Conservation (phyloP, 1,140 invertebrate genomes). For the Drosophila varians region DNA sequence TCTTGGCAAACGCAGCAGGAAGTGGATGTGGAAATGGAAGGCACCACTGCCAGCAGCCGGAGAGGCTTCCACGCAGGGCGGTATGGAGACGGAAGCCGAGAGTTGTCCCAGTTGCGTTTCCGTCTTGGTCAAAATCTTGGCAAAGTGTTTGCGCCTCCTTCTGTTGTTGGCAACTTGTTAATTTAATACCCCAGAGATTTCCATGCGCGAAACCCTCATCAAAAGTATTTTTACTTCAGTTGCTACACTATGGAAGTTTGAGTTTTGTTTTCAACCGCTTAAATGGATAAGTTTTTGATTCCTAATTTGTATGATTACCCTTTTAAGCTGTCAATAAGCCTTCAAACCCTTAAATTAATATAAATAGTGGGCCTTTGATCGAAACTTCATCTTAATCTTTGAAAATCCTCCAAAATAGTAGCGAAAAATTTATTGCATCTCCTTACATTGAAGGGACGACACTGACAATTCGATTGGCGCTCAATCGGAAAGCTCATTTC, state of each 20-base stretch:
- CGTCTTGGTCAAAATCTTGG: constrained; percentile 53
- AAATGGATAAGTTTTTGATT: not conserved
- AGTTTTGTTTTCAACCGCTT: not conserved
- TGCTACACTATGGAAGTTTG: not conserved
- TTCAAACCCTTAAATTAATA: too few relatives aligned
- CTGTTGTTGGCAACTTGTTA: constrained; percentile 58
- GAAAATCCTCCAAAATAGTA: not conserved
- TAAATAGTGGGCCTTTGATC: too few relatives aligned
- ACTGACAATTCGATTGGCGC: constrained; percentile 35
- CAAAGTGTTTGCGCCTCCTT: constrained; percentile 33
- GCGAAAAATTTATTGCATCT: not conserved
- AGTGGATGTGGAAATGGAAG: constrained; percentile 15
- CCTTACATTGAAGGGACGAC: constrained; percentile 17
- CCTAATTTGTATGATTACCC: not conserved
- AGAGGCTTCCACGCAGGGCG: not conserved
- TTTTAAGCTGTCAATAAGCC: not conserved
- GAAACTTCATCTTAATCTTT: not conserved
- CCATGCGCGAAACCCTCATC: constrained; percentile 17
- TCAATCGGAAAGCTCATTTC: constrained; percentile 45
- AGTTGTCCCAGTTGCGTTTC: constrained; percentile 56
- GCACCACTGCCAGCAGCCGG: constrained; percentile 33
- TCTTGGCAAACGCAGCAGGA: constrained; percentile 65
- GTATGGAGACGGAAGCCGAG: constrained; percentile 27
- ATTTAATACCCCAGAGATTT: constrained; percentile 29
- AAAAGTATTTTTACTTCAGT: not conserved